Evolutionary conservation across 2,888 invertebrate species (phyloP).

Genomic region (Nomada goodeniana): DNA sequence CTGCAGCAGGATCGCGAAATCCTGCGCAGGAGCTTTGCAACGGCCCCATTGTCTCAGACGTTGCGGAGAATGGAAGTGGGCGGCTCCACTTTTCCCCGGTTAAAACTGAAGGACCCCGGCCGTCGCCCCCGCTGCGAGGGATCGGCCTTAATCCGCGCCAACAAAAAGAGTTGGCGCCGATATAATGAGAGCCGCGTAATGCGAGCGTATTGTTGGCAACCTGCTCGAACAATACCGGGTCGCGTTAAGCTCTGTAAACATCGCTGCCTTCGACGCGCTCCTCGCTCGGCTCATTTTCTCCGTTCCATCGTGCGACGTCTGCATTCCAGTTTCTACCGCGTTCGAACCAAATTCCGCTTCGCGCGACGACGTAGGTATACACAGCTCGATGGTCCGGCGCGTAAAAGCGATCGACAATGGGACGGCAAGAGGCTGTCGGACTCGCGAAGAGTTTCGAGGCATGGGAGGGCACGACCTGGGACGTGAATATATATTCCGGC

Average conservation of each 20-base stretch:
- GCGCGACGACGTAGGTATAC: no score
- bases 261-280: constrained; percentile 46
- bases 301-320: neutral
- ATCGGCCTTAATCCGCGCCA: constrained; percentile 76
- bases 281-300: neutral
- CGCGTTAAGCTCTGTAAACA: constrained; percentile 78
- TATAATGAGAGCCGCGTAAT: constrained; percentile 77
- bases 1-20: constrained; percentile 64
- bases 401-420: no score
- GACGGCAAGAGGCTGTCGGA: no score
- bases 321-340: no score
- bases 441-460: no score
- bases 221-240: constrained; percentile 66
- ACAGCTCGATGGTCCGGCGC: no score
- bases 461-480: no score
- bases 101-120: constrained; percentile 41
- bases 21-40: constrained; percentile 28
- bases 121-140: constrained; percentile 64
- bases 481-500: no score
- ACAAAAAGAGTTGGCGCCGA: constrained; percentile 83
- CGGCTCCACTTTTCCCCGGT: constrained; percentile 49
- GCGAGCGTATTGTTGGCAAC: constrained; percentile 74
- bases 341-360: no score
- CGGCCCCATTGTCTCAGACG: constrained; percentile 64
- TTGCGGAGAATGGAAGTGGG: constrained; percentile 39